phyloP scores from a whole-genome alignment of 2,113 vertebrate genomes.

The Cebidichthys violaceus region DNA sequence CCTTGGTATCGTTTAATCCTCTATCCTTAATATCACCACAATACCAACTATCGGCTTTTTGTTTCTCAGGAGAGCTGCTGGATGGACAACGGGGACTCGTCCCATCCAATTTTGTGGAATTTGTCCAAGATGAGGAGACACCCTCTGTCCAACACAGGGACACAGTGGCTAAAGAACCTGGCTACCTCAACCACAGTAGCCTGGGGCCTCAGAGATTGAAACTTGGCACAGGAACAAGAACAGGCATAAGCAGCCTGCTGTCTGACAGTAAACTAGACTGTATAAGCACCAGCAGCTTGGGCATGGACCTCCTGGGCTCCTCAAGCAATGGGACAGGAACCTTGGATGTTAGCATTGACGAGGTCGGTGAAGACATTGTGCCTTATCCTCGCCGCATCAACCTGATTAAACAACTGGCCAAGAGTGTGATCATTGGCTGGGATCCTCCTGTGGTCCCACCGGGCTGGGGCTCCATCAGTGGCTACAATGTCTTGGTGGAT shows the following conservation, averaged over 20 bases:
- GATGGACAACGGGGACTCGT: conserved; percentile 96
- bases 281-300: conserved; percentile 79
- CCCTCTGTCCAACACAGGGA: conserved; percentile 77
- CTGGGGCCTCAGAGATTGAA: conserved; percentile 73
- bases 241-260: conserved; percentile 78
- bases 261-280: conserved; percentile 82
- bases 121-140: conserved; percentile 90
- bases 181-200: conserved; percentile 88
- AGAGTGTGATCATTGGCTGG: conserved; percentile 98
- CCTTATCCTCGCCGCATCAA: conserved; percentile 98
- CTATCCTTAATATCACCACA: neutral
- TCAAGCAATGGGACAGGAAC: conserved; percentile 87
- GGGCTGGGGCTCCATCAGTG: conserved; percentile 91
- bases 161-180: conserved; percentile 84
- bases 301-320: conserved; percentile 82
- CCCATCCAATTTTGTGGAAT: conserved; percentile 98
- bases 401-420: conserved; percentile 98
- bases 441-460: conserved; percentile 93
- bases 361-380: conserved; percentile 97
- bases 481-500: conserved; percentile 96
- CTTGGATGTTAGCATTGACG: conserved; percentile 90
- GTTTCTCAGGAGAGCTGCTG: conserved; percentile 90
- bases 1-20: neutral
- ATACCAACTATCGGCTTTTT: conserved; percentile 14
- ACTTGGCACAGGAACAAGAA: conserved; percentile 65